Percentiles rank a stretch among this genome's conserved stretches.
phyloP scores from a whole-genome alignment of 2,797 vertebrate species.

The Melanotaenia nigrans region DNA sequence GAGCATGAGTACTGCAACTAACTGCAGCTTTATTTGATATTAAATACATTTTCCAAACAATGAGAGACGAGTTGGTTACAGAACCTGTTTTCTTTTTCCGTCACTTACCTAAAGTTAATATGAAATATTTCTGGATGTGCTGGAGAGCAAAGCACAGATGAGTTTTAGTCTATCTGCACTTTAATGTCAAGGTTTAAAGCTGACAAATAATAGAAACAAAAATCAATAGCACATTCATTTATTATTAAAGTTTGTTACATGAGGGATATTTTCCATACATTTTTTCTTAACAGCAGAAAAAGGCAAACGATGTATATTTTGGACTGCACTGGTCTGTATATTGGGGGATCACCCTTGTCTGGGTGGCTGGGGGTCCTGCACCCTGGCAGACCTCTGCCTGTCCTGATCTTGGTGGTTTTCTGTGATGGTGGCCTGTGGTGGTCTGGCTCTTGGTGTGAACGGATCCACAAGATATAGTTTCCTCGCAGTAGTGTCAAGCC shows the following conservation, averaged over 20 bases:
- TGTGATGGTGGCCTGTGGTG: too few species aligned
- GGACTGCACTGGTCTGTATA: not conserved
- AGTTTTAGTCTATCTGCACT: not conserved
- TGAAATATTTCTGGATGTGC: not conserved
- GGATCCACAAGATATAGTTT: too few species aligned
- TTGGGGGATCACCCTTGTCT: not conserved
- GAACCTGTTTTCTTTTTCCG: not conserved
- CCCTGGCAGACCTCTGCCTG: too few species aligned
- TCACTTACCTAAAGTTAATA: not conserved
- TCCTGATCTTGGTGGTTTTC: too few species aligned
- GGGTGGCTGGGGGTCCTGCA: too few species aligned
- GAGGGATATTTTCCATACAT: slow-evolving; percentile 37
- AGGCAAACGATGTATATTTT: not conserved
- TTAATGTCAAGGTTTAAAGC: not conserved
- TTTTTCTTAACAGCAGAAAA: slow-evolving; percentile 33
- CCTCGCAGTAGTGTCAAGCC: too few species aligned
- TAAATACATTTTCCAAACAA: not conserved
- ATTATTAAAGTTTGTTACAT: slow-evolving; percentile 58
- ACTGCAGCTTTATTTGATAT: not conserved
- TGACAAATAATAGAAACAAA: not conserved
- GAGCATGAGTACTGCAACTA: slow-evolving; percentile 13
- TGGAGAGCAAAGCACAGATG: too few species aligned
- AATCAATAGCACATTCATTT: slow-evolving; percentile 56
- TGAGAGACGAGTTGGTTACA: not conserved
- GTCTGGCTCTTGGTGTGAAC: too few species aligned